Conservation (phyloP, 2,888 invertebrate genomes). For the Enoplolaimus lenunculus region DNA sequence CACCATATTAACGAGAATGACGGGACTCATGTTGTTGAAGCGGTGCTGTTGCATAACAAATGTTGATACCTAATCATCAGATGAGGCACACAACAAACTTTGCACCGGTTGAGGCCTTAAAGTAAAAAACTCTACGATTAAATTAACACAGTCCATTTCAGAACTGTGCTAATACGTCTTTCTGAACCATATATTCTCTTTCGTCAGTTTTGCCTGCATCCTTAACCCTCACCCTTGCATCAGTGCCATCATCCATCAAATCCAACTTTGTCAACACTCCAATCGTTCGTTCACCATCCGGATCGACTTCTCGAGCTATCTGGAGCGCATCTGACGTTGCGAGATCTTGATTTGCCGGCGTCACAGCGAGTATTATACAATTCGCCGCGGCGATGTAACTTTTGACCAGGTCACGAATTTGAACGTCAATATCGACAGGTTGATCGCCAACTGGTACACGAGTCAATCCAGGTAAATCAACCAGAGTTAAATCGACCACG, state of each 20-base stretch:
- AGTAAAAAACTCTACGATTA: no score
- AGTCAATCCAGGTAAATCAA: slow-evolving; percentile 53
- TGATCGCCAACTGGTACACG: slow-evolving; percentile 96
- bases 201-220: no score
- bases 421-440: slow-evolving; percentile 77
- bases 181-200: no score
- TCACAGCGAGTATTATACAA: slow-evolving; percentile 86
- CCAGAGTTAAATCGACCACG: slow-evolving; percentile 44
- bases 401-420: slow-evolving; percentile 81
- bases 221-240: slow-evolving; percentile 29
- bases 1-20: no score
- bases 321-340: slow-evolving; percentile 91
- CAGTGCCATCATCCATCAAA: slow-evolving; percentile 35
- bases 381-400: slow-evolving; percentile 84
- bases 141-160: no score
- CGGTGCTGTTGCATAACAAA: no score
- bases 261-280: slow-evolving; percentile 34
- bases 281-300: slow-evolving; percentile 55
- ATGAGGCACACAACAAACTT: no score
- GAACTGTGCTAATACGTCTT: no score
- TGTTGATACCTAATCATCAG: no score
- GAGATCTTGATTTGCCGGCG: slow-evolving; percentile 94
- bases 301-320: slow-evolving; percentile 72
- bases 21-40: no score
- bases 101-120: no score